Evolutionary conservation across 2,888 invertebrate species (phyloP), one percentile per base, ranked within the genome.

Genomic region (Drosophila lacicola): DNA sequence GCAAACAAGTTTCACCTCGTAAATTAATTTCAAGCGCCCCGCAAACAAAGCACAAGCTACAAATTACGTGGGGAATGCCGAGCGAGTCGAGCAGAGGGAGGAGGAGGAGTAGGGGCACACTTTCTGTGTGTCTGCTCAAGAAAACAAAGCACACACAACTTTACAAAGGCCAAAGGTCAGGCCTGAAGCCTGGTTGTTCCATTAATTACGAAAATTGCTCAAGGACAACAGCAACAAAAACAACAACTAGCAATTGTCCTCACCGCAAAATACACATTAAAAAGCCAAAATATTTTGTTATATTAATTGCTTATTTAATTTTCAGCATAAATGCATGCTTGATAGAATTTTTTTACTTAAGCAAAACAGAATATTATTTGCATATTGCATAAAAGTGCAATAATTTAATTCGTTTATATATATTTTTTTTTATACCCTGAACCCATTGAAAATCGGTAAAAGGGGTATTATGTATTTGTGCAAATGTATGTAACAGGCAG

Each of bases 1-100:
- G 78, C 89, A 83, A 83, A 83, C 86, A 83, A 83, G 86, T 83
- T 88, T 83, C 73, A 88, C 89, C 80, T 83, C 89, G 83, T 86
- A 83, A 83, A 83, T 83, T 83, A 83, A 83, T 83, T 83, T 83
- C 78, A 67, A 57, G 61, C 60, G 67, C 73, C 71, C 70, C 65
- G 34, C 66, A 73, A 74, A 78, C 61, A 78, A 50, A 57, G 37
- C 65, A 64, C 51, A 64, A 64, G 69, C 73, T 74, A 83, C 89
- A 83, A 86, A 86, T 86, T 86, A 57, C 67, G 25, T 3, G 14
- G 14, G 25, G 17, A 29, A 8, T 29, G 25, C 2, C 19, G 4
- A 10, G 17, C 4, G 4, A 9, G 10, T 29, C 1, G 17, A 13
- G 17, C 11, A 11, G 13, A 8, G 2, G 9, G 13, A 17, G 41